Evolutionary conservation across 2,113 vertebrate genomes (phyloP), one percentile per base, ranked within the genome.

Genomic region (Gorsachius goisagi): DNA sequence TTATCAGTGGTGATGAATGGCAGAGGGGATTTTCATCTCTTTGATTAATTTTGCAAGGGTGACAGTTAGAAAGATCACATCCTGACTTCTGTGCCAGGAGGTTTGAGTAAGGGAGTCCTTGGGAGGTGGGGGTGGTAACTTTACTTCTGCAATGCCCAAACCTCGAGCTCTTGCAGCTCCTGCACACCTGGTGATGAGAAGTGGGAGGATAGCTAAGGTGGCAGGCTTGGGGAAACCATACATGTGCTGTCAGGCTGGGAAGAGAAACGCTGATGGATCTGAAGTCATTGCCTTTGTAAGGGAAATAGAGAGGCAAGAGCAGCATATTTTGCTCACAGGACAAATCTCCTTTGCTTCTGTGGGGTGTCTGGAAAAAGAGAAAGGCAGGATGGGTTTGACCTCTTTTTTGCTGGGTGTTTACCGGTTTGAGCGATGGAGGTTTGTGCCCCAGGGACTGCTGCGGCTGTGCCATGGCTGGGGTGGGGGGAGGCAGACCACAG

Each of bases 21-120:
- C 76, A 85, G 73, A 47, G 26, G 74, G 76, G 37, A 63, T 94
- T 96, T 97, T 95, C 50, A 91, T 93, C 55, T 75, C 74, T 87
- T 58, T 79, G 91, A 91, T 97, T 95, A 94, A 92, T 93, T 92
- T 79, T 81, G 18, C 32, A 30, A 59, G 74, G 27, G 55, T 88
- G 93, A 83, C 77, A 77, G 75, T 77, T 62, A 59, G 76, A 85
- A 91, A 89, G 77, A 89, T 62, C 89, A 56, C 37, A 33, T 82
- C 69, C 69, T 44, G 56, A 39, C 53, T 93, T 20, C 26, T 0
- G 4, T 0, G 0, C 28, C 47, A 9, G 28, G 44, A 58, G 45
- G 11, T 67, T 78, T 63, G 68, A 55, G 62, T 52, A 45, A 74
- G 19, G 49, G 35, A 81, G 69, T 45, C 53, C 52, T 86, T 79